phyloP scores from a whole-genome alignment of 2,113 vertebrate genomes.

The Heterotis niloticus region DNA sequence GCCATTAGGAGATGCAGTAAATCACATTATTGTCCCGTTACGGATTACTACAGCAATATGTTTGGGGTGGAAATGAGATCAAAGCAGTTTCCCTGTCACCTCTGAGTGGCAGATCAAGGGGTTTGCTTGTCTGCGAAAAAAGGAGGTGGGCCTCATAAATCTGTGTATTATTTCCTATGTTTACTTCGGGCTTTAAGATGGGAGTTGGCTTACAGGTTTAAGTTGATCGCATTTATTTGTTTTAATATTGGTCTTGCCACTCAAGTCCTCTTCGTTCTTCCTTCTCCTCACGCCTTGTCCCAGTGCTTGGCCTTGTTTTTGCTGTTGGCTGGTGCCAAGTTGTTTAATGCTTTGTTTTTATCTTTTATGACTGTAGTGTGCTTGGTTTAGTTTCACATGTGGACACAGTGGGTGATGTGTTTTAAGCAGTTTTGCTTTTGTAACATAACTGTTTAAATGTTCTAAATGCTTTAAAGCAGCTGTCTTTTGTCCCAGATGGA shows the following conservation, averaged over 20 bases:
- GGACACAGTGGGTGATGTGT: not conserved
- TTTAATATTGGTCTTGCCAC: not conserved
- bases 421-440: not conserved
- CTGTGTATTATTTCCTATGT: constrained; percentile 34
- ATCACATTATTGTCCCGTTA: constrained; percentile 71
- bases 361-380: no score
- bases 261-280: not conserved
- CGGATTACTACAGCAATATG: constrained; percentile 65
- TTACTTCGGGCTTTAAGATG: constrained; percentile 35
- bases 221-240: not conserved
- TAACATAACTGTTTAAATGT: not conserved
- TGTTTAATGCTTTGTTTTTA: no score
- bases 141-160: constrained; percentile 55
- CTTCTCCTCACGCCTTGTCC: not conserved
- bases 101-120: constrained; percentile 55
- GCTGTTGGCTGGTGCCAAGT: no score
- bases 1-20: constrained; percentile 70
- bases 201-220: constrained; percentile 25
- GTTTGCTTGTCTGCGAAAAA: constrained; percentile 72
- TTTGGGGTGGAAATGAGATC: constrained; percentile 48
- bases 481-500: not conserved
- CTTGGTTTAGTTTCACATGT: no score
- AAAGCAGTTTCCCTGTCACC: constrained; percentile 63
- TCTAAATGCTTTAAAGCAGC: not conserved
- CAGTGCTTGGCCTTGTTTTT: not conserved